phyloP scores from a whole-genome alignment of 2,888 invertebrate genomes.

The Himalopsyche anomala region DNA sequence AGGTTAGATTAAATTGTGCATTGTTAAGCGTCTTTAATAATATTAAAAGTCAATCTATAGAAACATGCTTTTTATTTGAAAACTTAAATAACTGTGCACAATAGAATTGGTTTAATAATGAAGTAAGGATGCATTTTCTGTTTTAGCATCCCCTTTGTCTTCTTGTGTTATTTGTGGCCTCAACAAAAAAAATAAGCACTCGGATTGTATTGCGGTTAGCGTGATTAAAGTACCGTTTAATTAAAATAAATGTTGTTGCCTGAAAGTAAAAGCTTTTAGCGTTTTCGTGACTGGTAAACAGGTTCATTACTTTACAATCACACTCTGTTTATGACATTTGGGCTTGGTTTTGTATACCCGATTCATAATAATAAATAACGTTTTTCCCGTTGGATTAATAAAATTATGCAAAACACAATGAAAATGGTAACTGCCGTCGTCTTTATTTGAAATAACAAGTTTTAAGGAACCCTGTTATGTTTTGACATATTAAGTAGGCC shows the following conservation, averaged over 20 bases:
- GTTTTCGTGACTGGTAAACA: conserved; percentile 54
- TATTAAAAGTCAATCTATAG: too few species aligned
- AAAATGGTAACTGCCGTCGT: background rate
- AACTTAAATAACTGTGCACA: too few species aligned
- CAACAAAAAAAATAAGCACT: background rate
- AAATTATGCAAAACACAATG: conserved; percentile 31
- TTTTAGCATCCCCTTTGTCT: background rate
- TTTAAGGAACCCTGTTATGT: background rate
- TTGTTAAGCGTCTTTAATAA: too few species aligned
- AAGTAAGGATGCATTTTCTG: too few species aligned
- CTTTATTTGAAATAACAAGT: background rate
- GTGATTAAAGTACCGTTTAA: conserved; percentile 57
- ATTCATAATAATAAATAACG: conserved; percentile 44
- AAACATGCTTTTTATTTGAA: too few species aligned
- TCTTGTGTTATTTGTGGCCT: conserved; percentile 31
- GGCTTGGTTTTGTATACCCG: conserved; percentile 43
- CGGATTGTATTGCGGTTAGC: conserved; percentile 45
- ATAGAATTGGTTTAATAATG: too few species aligned
- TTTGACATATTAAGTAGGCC: conserved; percentile 6
- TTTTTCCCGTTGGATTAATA: conserved; percentile 2
- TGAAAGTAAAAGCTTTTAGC: conserved; percentile 47
- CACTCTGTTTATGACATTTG: conserved; percentile 50
- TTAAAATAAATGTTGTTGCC: conserved; percentile 51
- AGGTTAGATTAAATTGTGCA: too few species aligned
- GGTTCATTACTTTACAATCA: conserved; percentile 56